Evolutionary conservation across 2,888 invertebrate species (phyloP), one percentile per base, ranked within the genome.

Genomic region (Acheta domesticus): DNA sequence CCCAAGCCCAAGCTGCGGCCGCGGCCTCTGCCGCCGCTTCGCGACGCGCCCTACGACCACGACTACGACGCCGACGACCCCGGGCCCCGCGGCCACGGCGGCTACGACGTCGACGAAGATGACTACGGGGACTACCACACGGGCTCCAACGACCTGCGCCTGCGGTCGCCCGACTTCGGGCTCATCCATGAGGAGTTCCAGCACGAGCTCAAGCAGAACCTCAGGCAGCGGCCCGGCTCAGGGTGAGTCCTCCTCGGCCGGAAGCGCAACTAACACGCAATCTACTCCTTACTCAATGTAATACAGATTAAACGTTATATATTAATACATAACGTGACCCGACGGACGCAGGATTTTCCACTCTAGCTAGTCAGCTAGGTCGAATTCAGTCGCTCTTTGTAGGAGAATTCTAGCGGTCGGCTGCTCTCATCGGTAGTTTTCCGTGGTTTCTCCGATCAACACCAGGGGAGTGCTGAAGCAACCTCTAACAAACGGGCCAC

Each of bases 21-120:
- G 48, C 19, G 14, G 74, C 78, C 48, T 8, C 74, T 19, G 21
- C 78, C n/a, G 16, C 79, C 76, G 48, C 75, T 75, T 36, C 20
- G 75, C 20, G 76, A 49, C 19, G 78, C 62, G 23, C 62, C 62
- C 62, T 48, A 78, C 76, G 49, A n/a, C 14, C 19, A n/a, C 8
- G 49, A 49, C 62, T 73, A 49, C 36, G 49, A 79, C 19, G 74
- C 49, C 20, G 77, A 48, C 48, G n/a, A 50, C 2, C 16, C 21
- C 48, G n/a, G 36, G 36, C 8, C 36, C 36, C 36, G 36, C 49
- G 79, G 76, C 79, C 50, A 79, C 62, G 79, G 75, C n/a, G 76
- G 76, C 76, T 76, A 48, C 21, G 20, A 73, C 20, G 48, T 50
- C 62, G 36, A 23, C 4, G 79, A 78, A 21, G 36, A 75, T 23